Conservation (phyloP, 37 sponge, comb jelly and placozoan genomes). For the Halisarca cf. caerulea region DNA sequence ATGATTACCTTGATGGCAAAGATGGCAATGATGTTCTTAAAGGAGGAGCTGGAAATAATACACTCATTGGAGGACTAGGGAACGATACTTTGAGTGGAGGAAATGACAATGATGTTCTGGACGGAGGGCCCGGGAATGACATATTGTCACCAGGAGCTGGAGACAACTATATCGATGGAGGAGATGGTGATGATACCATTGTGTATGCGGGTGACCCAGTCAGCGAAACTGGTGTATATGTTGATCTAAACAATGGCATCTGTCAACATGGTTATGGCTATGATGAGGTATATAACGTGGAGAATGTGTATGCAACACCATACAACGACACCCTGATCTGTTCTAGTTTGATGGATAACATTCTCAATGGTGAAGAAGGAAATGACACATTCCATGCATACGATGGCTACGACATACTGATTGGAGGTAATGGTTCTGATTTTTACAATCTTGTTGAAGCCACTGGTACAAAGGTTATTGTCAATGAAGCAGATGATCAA, state of each 20-base stretch:
- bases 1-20: conserved; percentile 1
- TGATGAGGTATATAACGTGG: background rate
- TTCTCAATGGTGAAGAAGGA: too few relatives aligned
- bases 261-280: background rate
- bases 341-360: too few relatives aligned
- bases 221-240: background rate
- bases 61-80: background rate
- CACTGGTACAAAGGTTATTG: too few relatives aligned
- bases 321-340: too few relatives aligned
- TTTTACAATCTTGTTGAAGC: too few relatives aligned
- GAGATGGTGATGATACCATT: conserved; percentile 33
- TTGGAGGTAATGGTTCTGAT: too few relatives aligned
- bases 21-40: conserved; percentile 26
- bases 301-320: too few relatives aligned
- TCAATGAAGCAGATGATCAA: too few relatives aligned
- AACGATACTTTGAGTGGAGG: conserved; percentile 33
- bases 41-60: conserved; percentile 40
- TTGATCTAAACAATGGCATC: conserved; percentile 10
- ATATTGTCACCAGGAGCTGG: conserved; percentile 19
- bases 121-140: conserved; percentile 23
- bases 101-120: conserved; percentile 16
- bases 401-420: too few relatives aligned
- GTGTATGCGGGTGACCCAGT: background rate
- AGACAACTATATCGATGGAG: conserved; percentile 18
- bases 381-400: too few relatives aligned